Percentiles rank a stretch among this genome's conserved stretches.
phyloP scores from a whole-genome alignment of 2,113 vertebrate genomes.

The Grammomys surdaster region DNA sequence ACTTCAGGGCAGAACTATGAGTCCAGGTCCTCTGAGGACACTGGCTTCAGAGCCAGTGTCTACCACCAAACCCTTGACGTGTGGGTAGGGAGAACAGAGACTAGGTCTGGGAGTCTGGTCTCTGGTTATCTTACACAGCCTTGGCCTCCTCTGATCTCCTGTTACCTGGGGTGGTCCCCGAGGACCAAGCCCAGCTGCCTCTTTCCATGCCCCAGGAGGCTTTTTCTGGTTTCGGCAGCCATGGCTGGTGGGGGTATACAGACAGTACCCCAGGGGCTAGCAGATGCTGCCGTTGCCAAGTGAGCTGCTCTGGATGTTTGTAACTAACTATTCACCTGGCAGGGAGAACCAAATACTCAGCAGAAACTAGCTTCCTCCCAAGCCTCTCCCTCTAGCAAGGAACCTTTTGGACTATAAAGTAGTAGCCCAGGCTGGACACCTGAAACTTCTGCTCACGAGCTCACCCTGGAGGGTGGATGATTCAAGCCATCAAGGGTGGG shows the following conservation, averaged over 20 bases:
- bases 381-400: not conserved
- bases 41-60: not conserved
- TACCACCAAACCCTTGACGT: conserved; percentile 14
- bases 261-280: conserved; percentile 35
- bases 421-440: not conserved
- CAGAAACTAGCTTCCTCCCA: not conserved
- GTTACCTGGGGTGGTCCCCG: not conserved
- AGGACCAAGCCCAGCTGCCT: not conserved
- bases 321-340: conserved; percentile 67
- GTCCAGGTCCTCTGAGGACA: conserved; percentile 70
- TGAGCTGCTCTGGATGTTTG: conserved; percentile 51
- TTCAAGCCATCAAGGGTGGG: not conserved
- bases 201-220: conserved; percentile 5
- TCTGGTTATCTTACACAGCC: conserved; percentile 54
- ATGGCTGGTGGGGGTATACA: not conserved
- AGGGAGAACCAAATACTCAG: not conserved
- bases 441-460: not conserved
- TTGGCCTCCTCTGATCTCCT: conserved; percentile 46
- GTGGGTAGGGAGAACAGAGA: not conserved
- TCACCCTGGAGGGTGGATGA: not conserved
- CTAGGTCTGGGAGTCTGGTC: not conserved
- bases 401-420: not conserved
- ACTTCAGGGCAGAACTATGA: not conserved
- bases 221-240: not conserved
- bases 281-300: conserved; percentile 68